phyloP scores from a whole-genome alignment of 2,113 vertebrate genomes.

The Pagrus major region DNA sequence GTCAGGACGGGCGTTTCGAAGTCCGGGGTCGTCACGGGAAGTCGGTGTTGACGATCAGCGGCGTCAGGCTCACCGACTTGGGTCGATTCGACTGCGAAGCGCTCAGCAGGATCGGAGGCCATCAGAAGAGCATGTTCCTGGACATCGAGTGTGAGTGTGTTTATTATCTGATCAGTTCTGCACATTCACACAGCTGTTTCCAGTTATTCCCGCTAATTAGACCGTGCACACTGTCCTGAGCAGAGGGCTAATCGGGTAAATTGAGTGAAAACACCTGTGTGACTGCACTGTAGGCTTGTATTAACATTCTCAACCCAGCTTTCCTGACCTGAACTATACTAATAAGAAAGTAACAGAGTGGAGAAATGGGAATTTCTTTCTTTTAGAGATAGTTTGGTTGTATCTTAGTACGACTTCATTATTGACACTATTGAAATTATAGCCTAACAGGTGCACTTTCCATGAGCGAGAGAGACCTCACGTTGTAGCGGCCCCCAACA shows the following conservation, averaged over 20 bases:
- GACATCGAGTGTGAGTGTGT: conserved; percentile 93
- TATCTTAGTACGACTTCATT: too few species aligned
- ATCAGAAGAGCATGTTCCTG: conserved; percentile 98
- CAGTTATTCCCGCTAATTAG: not conserved
- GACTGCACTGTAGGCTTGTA: not conserved
- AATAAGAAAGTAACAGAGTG: too few species aligned
- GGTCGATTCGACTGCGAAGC: conserved; percentile 98
- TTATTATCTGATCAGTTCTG: not conserved
- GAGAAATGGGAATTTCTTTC: too few species aligned
- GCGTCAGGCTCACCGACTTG: conserved; percentile 90
- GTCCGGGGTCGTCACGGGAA: conserved; percentile 91
- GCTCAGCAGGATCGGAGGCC: conserved; percentile 95
- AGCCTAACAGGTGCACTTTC: too few species aligned
- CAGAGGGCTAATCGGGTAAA: not conserved
- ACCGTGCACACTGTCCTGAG: not conserved
- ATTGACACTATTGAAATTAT: too few species aligned
- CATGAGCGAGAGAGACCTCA: too few species aligned
- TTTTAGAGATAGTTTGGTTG: too few species aligned
- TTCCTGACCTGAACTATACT: too few species aligned
- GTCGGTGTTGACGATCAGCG: conserved; percentile 92
- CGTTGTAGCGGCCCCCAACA: too few species aligned
- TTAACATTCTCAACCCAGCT: too few species aligned
- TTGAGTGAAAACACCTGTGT: conserved; percentile 1
- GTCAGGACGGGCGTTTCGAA: conserved; percentile 92
- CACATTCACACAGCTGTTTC: not conserved